Base-by-base conservation (phyloP, 92 coral and sea anemone genomes). In the Blastomussa wellsi region DNA sequence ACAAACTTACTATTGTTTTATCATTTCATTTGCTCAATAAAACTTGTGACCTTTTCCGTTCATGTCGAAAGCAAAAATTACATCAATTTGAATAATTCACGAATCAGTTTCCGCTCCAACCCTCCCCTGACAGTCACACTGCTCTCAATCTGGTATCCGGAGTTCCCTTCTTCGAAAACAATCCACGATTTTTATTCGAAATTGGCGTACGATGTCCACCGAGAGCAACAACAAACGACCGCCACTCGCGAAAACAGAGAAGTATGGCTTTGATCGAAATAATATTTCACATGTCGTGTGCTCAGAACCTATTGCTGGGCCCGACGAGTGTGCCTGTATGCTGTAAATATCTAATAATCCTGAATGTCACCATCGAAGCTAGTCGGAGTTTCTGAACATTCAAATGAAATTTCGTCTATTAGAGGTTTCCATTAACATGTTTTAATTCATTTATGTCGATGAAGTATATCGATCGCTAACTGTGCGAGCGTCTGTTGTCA, bases 211-310 rank as follows among this genome's bases (percentile, higher is more conserved):
- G 44, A 83, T 83, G 87, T 73, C 87, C 39, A 11, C 87, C 35
- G 87, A 83, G 3, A 74, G 12, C 49, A 44, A 74, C 41, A 83
- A 74, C 41, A 83, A 83, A 59, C 60, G 87, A 10, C 87, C 87
- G 26, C 11, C 79, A 28, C 87, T 83, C 7, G 64, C 31, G 48
- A 83, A 74, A 47, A 60, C 87, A 83, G 87, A 83, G 87, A 83
- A 83, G 87, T 83, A 83, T 55, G 85, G 26, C 5, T 14, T 52
- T 3, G 15, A 37, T 70, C 28, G 10, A 2, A 17, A 8, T 69
- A 35, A 0, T 9, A 62, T 12, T 71, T 82, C 41, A 31, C 72
- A 39, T 42, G 71, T 13, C 81, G 8, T 52, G 31, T 20, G 57
- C 26, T 71, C 22, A 51, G 68, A 53, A 24, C 52, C 67, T 82